These are phyloP conservation scores for Heliocidaris tuberculata DNA, from an alignment of 35 echinoderm and acorn worm genomes.

Conservation along the genomic window DNA sequence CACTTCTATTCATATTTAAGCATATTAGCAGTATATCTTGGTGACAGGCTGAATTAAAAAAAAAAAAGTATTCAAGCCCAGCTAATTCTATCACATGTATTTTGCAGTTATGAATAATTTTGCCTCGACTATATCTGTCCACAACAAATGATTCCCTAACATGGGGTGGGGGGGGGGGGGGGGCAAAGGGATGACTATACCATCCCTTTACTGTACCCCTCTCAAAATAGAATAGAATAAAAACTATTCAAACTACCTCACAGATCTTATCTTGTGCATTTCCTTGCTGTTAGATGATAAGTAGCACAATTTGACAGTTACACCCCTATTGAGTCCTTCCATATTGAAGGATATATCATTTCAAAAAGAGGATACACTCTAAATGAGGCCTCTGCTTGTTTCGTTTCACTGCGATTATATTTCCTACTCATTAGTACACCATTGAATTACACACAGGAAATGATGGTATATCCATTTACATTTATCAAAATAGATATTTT, in stretches of 20 bases:
- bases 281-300: background rate
- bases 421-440: background rate
- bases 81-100: too few relatives aligned
- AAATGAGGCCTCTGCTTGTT: background rate
- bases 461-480: background rate
- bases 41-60: too few relatives aligned
- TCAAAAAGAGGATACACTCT: background rate
- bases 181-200: background rate
- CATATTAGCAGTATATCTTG: too few relatives aligned
- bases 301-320: background rate
- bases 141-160: too few relatives aligned
- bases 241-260: background rate
- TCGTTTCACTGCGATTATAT: background rate
- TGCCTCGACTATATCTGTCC: too few relatives aligned
- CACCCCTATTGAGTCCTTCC: background rate
- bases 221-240: background rate
- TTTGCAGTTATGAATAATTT: too few relatives aligned
- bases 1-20: too few relatives aligned
- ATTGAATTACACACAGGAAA: background rate
- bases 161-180: too few relatives aligned
- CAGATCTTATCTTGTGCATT: background rate
- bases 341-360: slow-evolving; percentile 1
- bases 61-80: too few relatives aligned
- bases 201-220: background rate
- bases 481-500: background rate